These are phyloP conservation scores for Anguilla japonica DNA, from an alignment of 2,113 vertebrate species.

Conservation along the genomic window DNA sequence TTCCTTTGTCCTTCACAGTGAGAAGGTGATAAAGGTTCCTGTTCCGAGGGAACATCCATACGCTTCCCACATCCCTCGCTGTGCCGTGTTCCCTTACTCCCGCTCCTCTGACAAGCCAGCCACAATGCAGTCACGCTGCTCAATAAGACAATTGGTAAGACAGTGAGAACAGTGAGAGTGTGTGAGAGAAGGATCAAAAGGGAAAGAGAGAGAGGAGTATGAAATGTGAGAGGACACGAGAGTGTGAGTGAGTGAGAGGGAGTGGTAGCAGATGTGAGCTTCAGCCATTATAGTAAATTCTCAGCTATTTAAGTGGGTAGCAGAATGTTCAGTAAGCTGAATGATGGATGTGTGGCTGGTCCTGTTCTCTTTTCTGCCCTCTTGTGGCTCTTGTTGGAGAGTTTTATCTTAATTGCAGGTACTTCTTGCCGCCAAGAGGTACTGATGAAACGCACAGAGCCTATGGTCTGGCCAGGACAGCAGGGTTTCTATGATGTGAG, in stretches of 20 bases:
- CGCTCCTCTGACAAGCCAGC: conserved; percentile 56
- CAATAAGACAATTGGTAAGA: conserved; percentile 69
- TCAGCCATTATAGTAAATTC: background rate
- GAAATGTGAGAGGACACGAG: background rate
- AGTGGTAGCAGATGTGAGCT: background rate
- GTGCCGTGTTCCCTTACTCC: conserved; percentile 70
- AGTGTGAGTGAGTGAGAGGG: background rate
- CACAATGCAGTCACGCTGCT: conserved; percentile 51
- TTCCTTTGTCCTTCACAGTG: conserved; percentile 46
- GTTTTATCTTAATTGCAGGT: conserved; percentile 55
- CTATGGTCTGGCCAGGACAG: conserved; percentile 60
- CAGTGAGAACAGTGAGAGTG: background rate
- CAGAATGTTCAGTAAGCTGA: background rate
- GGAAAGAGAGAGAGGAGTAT: background rate
- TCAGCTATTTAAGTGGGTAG: background rate
- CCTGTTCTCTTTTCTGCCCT: too few species aligned
- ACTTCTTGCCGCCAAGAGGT: conserved; percentile 71
- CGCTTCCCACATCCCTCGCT: conserved; percentile 72
- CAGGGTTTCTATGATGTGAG: conserved; percentile 66
- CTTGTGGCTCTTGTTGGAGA: conserved; percentile 5
- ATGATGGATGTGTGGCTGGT: background rate
- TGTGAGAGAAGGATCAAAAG: background rate
- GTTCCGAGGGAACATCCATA: conserved; percentile 70
- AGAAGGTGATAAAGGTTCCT: conserved; percentile 55
- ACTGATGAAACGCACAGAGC: conserved; percentile 49